Conservation (phyloP, 2,797 vertebrate species). For the Pyrrhura leucotis region DNA sequence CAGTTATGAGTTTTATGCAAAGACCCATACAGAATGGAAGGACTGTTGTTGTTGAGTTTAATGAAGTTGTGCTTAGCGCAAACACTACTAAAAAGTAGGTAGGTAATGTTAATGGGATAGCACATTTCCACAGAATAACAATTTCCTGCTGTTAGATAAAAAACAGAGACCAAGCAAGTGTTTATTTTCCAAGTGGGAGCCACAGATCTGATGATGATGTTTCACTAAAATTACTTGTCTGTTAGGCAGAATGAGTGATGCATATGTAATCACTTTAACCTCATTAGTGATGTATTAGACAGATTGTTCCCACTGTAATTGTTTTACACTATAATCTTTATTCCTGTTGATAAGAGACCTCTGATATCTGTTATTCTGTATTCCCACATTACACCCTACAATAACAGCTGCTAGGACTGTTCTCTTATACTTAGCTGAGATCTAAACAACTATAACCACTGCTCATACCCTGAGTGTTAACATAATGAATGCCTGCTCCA, state of each 20-base stretch:
- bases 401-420: background rate
- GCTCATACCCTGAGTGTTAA: background rate
- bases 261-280: constrained; percentile 66
- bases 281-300: constrained; percentile 46
- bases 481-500: background rate
- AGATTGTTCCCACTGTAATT: constrained; percentile 47
- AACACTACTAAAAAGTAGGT: constrained; percentile 14
- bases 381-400: background rate
- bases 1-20: background rate
- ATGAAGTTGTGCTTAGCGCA: constrained; percentile 37
- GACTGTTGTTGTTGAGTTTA: constrained; percentile 30
- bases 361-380: background rate
- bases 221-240: constrained; percentile 28
- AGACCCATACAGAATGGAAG: background rate
- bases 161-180: constrained; percentile 48
- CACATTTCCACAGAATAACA: constrained; percentile 47
- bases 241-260: constrained; percentile 55
- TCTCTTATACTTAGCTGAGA: background rate
- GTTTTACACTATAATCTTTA: constrained; percentile 32
- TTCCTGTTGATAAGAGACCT: constrained; percentile 25
- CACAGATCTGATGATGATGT: constrained; percentile 17
- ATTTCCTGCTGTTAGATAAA: constrained; percentile 62
- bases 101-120: constrained; percentile 52
- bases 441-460: constrained; percentile 13
- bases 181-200: constrained; percentile 67